These are phyloP conservation scores for Calypte anna DNA, from an alignment of 2,113 vertebrate genomes.

Conservation along the genomic window DNA sequence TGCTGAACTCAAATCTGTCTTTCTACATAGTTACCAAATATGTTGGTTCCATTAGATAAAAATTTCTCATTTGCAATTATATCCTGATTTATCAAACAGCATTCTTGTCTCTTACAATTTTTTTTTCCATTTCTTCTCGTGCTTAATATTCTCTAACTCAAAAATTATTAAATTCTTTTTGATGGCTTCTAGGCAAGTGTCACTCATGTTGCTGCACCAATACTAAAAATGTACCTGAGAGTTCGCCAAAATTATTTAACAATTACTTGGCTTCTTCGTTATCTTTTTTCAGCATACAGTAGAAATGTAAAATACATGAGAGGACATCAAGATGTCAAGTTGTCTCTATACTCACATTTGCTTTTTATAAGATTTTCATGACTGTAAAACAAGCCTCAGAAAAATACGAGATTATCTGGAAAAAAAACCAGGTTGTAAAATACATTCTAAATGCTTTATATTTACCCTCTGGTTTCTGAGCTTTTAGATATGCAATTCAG, in stretches of 20 bases:
- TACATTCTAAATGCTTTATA: neutral
- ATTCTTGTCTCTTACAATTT: fast-evolving
- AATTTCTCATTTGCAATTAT: neutral
- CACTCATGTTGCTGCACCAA: neutral
- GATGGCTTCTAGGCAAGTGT: neutral
- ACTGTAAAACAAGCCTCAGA: neutral
- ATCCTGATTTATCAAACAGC: neutral
- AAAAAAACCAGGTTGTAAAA: neutral
- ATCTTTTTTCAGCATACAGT: neutral
- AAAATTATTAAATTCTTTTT: neutral
- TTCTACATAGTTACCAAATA: neutral
- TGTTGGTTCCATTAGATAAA: neutral
- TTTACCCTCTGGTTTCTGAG: neutral
- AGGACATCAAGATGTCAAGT: neutral
- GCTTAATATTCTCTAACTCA: neutral
- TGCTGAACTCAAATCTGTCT: neutral
- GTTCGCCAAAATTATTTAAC: neutral
- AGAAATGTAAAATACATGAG: neutral
- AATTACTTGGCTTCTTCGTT: neutral
- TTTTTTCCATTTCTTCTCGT: neutral
- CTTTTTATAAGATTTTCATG: neutral
- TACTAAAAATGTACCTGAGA: neutral
- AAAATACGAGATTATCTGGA: neutral
- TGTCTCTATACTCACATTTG: neutral
- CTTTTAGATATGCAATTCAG: neutral